These are phyloP conservation scores for Sialis fuliginosa DNA, from an alignment of 2,888 invertebrate genomes.

Conservation along the genomic window DNA sequence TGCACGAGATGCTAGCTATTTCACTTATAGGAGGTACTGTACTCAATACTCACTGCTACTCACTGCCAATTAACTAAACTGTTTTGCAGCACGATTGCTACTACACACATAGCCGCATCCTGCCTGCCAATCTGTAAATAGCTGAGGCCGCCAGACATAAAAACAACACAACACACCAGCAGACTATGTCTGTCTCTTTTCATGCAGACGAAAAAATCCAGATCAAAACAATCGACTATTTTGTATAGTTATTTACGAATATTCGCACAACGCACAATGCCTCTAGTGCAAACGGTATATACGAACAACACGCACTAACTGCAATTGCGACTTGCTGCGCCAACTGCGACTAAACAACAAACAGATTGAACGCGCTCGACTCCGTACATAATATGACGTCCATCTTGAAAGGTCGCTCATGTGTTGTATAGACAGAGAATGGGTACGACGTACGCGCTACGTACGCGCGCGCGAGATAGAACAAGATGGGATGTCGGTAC, in stretches of 20 bases:
- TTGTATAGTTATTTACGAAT: neutral
- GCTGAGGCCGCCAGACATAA: slow-evolving; percentile 10
- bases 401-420: slow-evolving; percentile 4
- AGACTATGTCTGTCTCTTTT: neutral
- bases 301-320: neutral
- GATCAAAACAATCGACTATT: neutral
- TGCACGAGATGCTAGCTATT: neutral
- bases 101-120: slow-evolving; percentile 9
- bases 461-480: slow-evolving; percentile 1
- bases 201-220: neutral
- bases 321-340: neutral
- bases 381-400: neutral
- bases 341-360: neutral
- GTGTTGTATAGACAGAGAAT: slow-evolving; percentile 6
- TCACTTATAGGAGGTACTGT: neutral
- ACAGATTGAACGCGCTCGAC: neutral
- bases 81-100: neutral
- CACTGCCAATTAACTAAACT: neutral
- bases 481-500: slow-evolving; percentile 5
- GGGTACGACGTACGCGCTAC: slow-evolving; percentile 8
- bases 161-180: slow-evolving; percentile 8
- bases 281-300: neutral
- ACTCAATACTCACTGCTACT: slow-evolving; percentile 7
- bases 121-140: slow-evolving; percentile 10
- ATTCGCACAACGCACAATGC: neutral